Percentiles rank a stretch among this genome's conserved stretches.
Conservation (phyloP, 2,888 invertebrate species). For the Ornithoptera alexandrae region DNA sequence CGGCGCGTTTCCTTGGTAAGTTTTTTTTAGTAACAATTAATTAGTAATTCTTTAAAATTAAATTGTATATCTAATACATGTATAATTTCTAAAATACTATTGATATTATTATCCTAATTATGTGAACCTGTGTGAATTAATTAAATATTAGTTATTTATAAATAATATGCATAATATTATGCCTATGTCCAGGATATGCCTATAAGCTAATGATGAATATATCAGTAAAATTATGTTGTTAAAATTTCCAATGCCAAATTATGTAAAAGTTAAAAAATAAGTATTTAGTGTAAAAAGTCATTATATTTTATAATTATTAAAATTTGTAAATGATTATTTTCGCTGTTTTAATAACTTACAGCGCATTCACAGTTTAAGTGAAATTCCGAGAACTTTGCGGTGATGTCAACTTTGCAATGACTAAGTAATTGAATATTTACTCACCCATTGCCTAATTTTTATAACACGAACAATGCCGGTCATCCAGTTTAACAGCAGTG, state of each 20-base stretch:
- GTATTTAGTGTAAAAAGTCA: neutral
- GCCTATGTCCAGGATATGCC: too few species aligned
- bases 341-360: slow-evolving; percentile 7
- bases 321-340: neutral
- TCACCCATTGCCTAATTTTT: slow-evolving; percentile 31
- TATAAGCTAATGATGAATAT: too few species aligned
- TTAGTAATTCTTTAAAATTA: neutral
- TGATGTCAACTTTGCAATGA: slow-evolving; percentile 49
- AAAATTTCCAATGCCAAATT: too few species aligned
- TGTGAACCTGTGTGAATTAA: neutral
- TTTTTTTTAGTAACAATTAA: slow-evolving; percentile 22
- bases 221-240: too few species aligned
- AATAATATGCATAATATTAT: neutral
- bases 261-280: neutral
- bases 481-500: slow-evolving; percentile 34
- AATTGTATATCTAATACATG: neutral
- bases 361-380: slow-evolving; percentile 30
- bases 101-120: neutral
- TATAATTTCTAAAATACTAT: neutral
- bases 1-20: slow-evolving; percentile 65
- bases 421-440: slow-evolving; percentile 4
- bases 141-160: too few species aligned
- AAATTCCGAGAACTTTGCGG: slow-evolving; percentile 54
- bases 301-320: too few species aligned
- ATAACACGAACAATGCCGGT: slow-evolving; percentile 10